Evolutionary conservation across 2,888 invertebrate species (phyloP), one percentile per base, ranked within the genome.

Genomic region (Strigamia transsilvanica): DNA sequence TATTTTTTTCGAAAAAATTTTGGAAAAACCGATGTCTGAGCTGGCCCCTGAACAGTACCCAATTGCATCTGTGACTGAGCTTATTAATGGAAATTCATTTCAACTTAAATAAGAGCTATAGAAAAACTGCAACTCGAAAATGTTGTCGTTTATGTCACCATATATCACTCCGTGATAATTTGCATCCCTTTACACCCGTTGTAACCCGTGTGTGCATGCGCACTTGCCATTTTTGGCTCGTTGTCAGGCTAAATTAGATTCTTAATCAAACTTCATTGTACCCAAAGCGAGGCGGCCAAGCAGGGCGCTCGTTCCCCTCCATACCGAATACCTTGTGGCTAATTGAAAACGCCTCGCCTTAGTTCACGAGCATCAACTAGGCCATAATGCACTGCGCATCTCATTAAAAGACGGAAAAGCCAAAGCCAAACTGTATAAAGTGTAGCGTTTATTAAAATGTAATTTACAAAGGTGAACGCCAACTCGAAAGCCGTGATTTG

Each of bases 191-290:
- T 73, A 32, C 73, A 73, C 73, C 73, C 73, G 12, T 0, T 27
- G 27, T 32, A 73, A 73, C 73, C 73, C 73, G 73, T 13, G 12
- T 38, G 1, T 27, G 73, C 73, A 73, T 27, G 7, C 27, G 10
- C 73, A 73, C 73, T 32, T 73, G 27, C 73, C 73, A 73, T 73
- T 73, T 27, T 73, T 27, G 73, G 27, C 73, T 73, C 73, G 73
- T 73, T 73, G 73, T 73, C 73, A 73, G 73, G 73, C 73, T 73
- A 73, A 73, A 73, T 73, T 73, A 73, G 73, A 73, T 73, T 73
- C 73, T 73, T 73, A 73, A 73, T 73, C 73, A 73, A 73, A 73
- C 27, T 73, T 73, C 73, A 73, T 73, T 73, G 73, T 73, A 73
- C 32, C 73, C 73, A 73, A 73, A 73, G 73, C 73, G 73, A 73